phyloP scores from a whole-genome alignment of 2,113 vertebrate species.

The Grus americana region DNA sequence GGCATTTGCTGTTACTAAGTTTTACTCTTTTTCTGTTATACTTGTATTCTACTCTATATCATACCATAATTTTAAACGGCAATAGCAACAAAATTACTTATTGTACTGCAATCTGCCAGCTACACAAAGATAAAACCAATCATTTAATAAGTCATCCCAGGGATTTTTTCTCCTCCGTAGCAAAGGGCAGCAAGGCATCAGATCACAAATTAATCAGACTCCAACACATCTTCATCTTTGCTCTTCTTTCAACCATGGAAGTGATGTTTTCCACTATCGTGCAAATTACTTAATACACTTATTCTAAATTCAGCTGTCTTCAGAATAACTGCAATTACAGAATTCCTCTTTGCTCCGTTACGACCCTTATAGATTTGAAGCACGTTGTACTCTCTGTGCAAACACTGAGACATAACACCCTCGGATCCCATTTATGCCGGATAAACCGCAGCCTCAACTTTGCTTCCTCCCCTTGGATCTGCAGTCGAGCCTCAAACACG shows the following conservation, averaged over 20 bases:
- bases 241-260: neutral
- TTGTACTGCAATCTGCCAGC: neutral
- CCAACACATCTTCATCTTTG: neutral
- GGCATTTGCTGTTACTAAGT: neutral
- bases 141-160: neutral
- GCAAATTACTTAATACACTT: neutral
- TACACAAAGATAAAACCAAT: neutral
- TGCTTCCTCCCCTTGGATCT: neutral
- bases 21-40: neutral
- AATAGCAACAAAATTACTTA: slow-evolving; percentile 30
- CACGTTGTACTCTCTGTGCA: fast-evolving
- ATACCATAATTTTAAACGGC: neutral
- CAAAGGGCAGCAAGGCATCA: neutral
- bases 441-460: neutral
- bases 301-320: neutral
- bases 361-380: fast-evolving
- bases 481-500: fast-evolving
- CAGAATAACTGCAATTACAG: neutral
- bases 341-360: neutral
- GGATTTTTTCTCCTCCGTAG: neutral
- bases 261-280: neutral
- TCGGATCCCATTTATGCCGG: fast-evolving
- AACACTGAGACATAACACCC: neutral
- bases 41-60: neutral
- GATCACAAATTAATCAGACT: neutral